Percentiles rank a stretch among this genome's conserved stretches.
Evolutionary conservation across 2,888 invertebrate genomes (phyloP).

Genomic region (Euproctis similis): DNA sequence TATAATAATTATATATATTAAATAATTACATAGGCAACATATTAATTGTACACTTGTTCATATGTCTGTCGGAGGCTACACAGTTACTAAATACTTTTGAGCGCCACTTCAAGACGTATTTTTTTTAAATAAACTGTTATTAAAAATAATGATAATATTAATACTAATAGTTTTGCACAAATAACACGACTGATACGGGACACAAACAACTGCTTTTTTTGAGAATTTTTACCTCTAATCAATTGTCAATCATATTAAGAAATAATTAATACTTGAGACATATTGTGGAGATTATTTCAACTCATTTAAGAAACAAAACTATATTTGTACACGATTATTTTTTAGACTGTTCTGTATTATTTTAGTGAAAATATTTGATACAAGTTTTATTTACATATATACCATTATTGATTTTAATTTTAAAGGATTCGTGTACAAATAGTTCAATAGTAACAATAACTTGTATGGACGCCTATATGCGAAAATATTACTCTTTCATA

Average conservation of each 20-base stretch:
- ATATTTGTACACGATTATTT: conserved; percentile 49
- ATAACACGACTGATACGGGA: conserved; percentile 73
- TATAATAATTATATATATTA: no score
- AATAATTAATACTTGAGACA: conserved; percentile 40
- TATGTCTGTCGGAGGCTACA: conserved; percentile 73
- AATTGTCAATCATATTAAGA: no score
- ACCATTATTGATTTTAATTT: conserved; percentile 9
- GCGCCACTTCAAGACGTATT: conserved; percentile 72
- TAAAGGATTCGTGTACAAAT: conserved; percentile 49
- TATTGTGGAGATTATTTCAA: conserved; percentile 49
- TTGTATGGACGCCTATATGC: conserved; percentile 52
- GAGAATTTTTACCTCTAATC: conserved; percentile 68
- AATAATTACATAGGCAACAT: no score
- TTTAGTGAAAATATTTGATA: not conserved
- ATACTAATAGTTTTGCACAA: conserved; percentile 72
- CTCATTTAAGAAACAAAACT: no score
- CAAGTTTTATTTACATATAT: not conserved
- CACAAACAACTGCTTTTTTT: conserved; percentile 73
- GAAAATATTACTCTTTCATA: conserved; percentile 34
- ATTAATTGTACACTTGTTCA: conserved; percentile 66
- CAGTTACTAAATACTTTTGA: conserved; percentile 66
- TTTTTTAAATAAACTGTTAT: conserved; percentile 55
- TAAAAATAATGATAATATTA: no score
- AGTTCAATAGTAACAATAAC: conserved; percentile 30
- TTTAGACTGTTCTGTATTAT: not conserved